Evolutionary conservation across 1,140 invertebrate species (phyloP).

Genomic region (Penaeus vannamei): DNA sequence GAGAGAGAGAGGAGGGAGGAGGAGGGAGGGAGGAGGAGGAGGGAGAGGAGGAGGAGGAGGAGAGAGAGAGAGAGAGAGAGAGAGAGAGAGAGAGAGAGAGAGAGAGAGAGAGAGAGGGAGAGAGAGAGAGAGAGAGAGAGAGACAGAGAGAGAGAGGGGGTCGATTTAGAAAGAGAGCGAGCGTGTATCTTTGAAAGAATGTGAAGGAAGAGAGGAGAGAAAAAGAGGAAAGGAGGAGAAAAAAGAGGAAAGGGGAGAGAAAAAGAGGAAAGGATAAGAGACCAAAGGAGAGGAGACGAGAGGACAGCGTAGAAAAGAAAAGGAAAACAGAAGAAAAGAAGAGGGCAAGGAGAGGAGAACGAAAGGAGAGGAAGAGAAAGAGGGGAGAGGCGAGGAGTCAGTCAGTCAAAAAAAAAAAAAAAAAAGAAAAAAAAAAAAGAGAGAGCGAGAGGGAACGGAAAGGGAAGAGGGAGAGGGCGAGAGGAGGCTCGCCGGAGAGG

Average conservation of each 20-base stretch:
- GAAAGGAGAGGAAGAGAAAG: no score
- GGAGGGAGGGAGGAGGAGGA: neutral
- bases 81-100: neutral
- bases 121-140: no score
- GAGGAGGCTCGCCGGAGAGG: no score
- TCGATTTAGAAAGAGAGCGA: neutral
- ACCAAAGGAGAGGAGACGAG: no score
- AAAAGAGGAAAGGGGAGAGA: neutral
- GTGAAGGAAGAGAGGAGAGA: neutral
- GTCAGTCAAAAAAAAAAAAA: no score
- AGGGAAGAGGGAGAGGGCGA: no score
- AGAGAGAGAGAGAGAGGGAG: neutral
- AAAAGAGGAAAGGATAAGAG: neutral
- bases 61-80: neutral
- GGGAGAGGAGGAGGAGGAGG: neutral
- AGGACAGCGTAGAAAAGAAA: no score
- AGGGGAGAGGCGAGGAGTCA: no score
- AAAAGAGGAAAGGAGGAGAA: neutral
- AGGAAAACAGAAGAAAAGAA: no score
- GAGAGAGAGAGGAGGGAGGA: neutral
- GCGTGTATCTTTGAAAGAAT: neutral
- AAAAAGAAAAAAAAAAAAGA: no score
- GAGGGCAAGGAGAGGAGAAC: no score
- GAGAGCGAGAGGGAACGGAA: no score
- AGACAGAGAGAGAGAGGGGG: neutral